Evolutionary conservation across 2,797 vertebrate genomes (phyloP).

Genomic region (Spondyliosoma cantharus): DNA sequence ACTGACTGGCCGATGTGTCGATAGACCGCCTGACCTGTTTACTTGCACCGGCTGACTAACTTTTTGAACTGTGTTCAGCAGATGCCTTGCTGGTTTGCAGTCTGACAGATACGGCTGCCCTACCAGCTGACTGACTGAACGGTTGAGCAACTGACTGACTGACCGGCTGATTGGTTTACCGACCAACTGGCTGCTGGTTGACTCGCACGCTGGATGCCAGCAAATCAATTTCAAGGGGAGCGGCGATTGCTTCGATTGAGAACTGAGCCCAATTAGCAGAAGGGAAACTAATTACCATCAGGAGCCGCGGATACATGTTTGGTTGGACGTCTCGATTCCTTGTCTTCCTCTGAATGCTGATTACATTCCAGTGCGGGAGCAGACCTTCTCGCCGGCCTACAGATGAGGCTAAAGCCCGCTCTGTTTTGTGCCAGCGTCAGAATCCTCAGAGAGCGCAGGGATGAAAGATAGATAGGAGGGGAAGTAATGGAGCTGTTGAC

Average conservation of each 20-base stretch:
- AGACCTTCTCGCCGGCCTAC: slow-evolving; percentile 63
- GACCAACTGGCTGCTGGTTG: slow-evolving; percentile 34
- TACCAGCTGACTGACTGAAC: slow-evolving; percentile 18
- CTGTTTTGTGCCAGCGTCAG: slow-evolving; percentile 60
- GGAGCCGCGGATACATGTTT: slow-evolving; percentile 56
- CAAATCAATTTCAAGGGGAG: slow-evolving; percentile 65
- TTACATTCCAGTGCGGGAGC: slow-evolving; percentile 45
- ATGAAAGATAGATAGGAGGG: slow-evolving; percentile 71
- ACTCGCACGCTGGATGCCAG: slow-evolving; percentile 22
- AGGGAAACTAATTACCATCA: slow-evolving; percentile 71
- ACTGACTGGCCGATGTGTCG: not conserved
- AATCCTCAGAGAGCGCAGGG: slow-evolving; percentile 59
- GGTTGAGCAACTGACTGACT: slow-evolving; percentile 20
- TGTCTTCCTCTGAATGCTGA: slow-evolving; percentile 68
- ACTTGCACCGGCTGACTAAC: not conserved
- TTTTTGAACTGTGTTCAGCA: slow-evolving; percentile 39
- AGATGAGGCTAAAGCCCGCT: slow-evolving; percentile 60
- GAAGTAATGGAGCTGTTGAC: slow-evolving; percentile 76
- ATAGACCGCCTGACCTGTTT: slow-evolving; percentile 10
- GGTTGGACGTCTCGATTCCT: slow-evolving; percentile 62
- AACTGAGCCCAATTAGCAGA: slow-evolving; percentile 53
- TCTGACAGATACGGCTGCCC: slow-evolving; percentile 3
- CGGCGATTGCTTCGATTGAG: slow-evolving; percentile 30
- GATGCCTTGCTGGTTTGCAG: slow-evolving; percentile 6
- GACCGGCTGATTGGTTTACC: slow-evolving; percentile 46